Evolutionary conservation across 1,140 invertebrate species (phyloP).

Genomic region (Stegodyphus dumicola): DNA sequence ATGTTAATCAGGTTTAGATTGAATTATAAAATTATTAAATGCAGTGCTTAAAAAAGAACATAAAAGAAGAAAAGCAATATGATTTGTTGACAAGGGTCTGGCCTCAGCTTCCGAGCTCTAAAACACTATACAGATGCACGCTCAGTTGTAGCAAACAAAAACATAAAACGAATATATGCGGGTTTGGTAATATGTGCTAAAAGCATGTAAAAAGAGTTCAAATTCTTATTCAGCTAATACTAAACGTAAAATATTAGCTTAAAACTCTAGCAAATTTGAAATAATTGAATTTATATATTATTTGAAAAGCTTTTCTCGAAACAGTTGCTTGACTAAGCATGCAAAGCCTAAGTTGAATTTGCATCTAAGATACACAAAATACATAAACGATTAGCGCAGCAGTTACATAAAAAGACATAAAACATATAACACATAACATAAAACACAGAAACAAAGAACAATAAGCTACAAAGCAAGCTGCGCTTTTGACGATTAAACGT

Average conservation of each 20-base stretch:
- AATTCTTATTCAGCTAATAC: no score
- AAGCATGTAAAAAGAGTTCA: no score
- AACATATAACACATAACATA: slow-evolving; percentile 1
- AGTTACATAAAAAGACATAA: slow-evolving; percentile 1
- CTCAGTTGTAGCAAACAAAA: no score
- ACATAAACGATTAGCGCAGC: not conserved
- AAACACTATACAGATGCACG: not conserved
- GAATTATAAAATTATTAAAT: not conserved
- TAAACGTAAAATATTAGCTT: not conserved
- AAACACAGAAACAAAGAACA: not conserved
- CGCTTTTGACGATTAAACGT: no score
- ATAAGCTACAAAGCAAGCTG: no score
- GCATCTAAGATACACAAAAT: not conserved
- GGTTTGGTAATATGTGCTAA: no score
- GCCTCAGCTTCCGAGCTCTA: not conserved
- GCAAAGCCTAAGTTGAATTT: not conserved
- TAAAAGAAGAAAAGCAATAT: no score
- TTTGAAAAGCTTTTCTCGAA: not conserved
- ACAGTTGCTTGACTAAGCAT: not conserved
- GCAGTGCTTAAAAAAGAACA: not conserved
- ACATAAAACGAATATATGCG: no score
- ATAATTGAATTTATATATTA: not conserved
- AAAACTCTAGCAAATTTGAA: not conserved
- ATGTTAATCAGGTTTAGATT: no score
- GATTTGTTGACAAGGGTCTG: not conserved